Evolutionary conservation across 2,888 invertebrate genomes (phyloP).

Genomic region (Caenorhabditis becei): DNA sequence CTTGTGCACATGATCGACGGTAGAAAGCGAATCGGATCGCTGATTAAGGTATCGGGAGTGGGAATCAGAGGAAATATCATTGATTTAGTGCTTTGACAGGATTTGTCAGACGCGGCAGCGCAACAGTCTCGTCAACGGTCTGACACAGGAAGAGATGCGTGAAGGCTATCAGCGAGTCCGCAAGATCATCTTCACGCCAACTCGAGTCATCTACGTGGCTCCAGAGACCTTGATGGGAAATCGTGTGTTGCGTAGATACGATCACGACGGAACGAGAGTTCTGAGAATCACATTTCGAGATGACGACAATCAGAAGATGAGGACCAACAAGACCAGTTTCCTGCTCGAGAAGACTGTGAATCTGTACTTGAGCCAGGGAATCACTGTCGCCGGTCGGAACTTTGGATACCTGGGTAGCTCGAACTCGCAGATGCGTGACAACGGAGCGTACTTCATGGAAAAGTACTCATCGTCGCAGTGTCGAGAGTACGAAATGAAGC

Average conservation of each 20-base stretch:
- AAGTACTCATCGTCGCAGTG: slow-evolving; percentile 54
- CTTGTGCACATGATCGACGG: slow-evolving; percentile 67
- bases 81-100: slow-evolving; percentile 57
- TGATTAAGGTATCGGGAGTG: slow-evolving; percentile 32
- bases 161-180: slow-evolving; percentile 71
- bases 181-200: slow-evolving; percentile 78
- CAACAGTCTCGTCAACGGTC: slow-evolving; percentile 54
- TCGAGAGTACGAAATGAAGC: slow-evolving; percentile 32
- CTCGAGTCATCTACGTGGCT: slow-evolving; percentile 76
- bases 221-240: slow-evolving; percentile 81
- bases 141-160: slow-evolving; percentile 58
- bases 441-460: slow-evolving; percentile 78
- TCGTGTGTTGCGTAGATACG: slow-evolving; percentile 77
- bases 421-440: slow-evolving; percentile 81
- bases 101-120: slow-evolving; percentile 56
- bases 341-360: slow-evolving; percentile 71
- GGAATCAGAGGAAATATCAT: not conserved
- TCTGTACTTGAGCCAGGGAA: slow-evolving; percentile 66
- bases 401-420: slow-evolving; percentile 80
- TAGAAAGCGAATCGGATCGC: slow-evolving; percentile 62
- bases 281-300: slow-evolving; percentile 68
- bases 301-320: slow-evolving; percentile 70
- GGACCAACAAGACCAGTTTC: slow-evolving; percentile 61
- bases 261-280: slow-evolving; percentile 68
- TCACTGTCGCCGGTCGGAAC: slow-evolving; percentile 71